Conservation (phyloP, 1,140 invertebrate genomes). For the Littorina saxatilis region DNA sequence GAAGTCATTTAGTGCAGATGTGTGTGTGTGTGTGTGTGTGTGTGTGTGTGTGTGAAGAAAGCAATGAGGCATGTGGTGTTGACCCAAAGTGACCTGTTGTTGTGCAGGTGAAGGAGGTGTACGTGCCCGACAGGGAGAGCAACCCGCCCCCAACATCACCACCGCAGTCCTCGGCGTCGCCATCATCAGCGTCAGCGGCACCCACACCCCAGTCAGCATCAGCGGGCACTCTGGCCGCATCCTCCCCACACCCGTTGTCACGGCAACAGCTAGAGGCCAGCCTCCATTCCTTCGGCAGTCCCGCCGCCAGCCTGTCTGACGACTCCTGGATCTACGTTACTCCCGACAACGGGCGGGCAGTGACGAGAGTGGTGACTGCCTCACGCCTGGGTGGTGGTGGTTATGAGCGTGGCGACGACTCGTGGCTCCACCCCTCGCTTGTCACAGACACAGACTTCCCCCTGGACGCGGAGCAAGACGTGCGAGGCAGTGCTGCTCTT, state of each 20-base stretch:
- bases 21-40: background rate
- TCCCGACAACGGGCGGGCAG: background rate
- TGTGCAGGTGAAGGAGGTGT: constrained; percentile 3
- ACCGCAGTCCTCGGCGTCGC: background rate
- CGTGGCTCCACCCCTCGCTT: background rate
- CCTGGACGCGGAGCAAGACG: background rate
- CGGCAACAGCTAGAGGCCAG: background rate
- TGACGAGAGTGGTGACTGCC: background rate
- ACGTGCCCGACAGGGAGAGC: background rate
- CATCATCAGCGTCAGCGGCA: background rate
- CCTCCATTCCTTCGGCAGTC: background rate
- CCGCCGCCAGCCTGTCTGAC: constrained; percentile 17
- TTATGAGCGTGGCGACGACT: constrained; percentile 2
- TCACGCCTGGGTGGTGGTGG: background rate
- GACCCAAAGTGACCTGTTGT: too few species aligned
- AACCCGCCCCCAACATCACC: background rate
- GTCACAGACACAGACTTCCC: background rate
- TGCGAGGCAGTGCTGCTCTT: background rate
- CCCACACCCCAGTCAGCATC: background rate
- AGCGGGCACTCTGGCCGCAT: too few species aligned
- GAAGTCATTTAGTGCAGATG: background rate
- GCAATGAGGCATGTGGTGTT: too few species aligned
- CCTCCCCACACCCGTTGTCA: background rate
- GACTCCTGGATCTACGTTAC: constrained; percentile 31
- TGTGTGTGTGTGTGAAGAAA: background rate